Evolutionary conservation across 2,888 invertebrate species (phyloP).

Genomic region (Homarus gammarus): DNA sequence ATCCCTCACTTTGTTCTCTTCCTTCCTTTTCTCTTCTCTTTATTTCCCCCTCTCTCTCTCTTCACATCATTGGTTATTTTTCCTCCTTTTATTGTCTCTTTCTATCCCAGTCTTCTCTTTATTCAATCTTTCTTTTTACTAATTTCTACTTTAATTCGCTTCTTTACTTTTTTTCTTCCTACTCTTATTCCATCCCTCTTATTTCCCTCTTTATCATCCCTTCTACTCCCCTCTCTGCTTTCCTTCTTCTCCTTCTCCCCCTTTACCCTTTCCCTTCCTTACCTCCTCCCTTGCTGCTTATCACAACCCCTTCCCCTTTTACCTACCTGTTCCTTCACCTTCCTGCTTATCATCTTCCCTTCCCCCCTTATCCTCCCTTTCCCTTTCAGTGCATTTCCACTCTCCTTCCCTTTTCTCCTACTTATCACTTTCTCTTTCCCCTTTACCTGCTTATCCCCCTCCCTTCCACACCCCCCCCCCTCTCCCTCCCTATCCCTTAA

Average conservation of each 20-base stretch:
- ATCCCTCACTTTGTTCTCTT: not conserved
- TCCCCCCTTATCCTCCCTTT: not conserved
- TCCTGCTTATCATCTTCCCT: not conserved
- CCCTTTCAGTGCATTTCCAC: not conserved
- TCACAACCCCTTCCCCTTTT: no score
- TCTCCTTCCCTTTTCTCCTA: no score
- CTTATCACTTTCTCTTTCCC: no score
- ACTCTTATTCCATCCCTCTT: not conserved
- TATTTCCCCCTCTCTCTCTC: not conserved
- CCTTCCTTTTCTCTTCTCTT: not conserved
- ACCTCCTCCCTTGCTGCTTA: not conserved
- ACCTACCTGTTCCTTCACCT: not conserved
- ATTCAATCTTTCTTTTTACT: no score
- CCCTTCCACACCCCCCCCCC: not conserved
- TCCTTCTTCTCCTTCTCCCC: not conserved
- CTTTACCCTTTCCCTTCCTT: not conserved
- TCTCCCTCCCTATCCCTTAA: not conserved
- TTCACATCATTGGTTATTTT: no score
- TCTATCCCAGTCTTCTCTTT: no score
- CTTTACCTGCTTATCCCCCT: not conserved
- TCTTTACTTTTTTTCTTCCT: no score
- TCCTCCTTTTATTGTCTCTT: no score
- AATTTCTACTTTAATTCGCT: no score
- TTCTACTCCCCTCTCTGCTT: not conserved
- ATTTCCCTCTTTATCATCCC: not conserved